Conservation (phyloP, 2,797 vertebrate genomes). For the Loris lydekkerianus region DNA sequence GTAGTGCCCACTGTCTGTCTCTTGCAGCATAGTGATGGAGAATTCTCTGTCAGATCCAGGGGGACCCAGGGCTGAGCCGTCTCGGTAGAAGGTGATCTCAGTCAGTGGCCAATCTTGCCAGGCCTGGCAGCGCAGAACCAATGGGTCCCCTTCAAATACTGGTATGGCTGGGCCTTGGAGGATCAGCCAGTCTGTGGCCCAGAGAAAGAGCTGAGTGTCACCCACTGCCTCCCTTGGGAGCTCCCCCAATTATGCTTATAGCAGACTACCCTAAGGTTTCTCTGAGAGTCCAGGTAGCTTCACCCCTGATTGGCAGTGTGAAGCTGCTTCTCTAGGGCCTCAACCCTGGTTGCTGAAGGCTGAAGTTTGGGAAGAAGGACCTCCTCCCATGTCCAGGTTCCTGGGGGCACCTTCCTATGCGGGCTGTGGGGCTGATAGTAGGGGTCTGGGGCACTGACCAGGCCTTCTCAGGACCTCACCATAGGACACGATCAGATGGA, state of each 20-base stretch:
- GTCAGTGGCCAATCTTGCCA: conserved; percentile 78
- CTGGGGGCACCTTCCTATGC: neutral
- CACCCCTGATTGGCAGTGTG: neutral
- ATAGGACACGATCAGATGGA: conserved; percentile 78
- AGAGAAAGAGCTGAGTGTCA: conserved; percentile 36
- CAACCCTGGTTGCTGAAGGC: neutral
- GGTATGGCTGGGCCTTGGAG: conserved; percentile 71
- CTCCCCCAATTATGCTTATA: neutral
- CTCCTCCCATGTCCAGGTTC: neutral
- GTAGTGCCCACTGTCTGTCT: conserved; percentile 68
- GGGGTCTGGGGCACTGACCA: neutral
- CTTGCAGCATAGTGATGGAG: neutral
- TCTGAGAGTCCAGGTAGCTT: neutral
- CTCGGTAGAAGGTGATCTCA: conserved; percentile 80
- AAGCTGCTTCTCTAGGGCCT: neutral
- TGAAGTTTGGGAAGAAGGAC: neutral
- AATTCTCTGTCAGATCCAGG: conserved; percentile 61
- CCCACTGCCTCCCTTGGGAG: no score
- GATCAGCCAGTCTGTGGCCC: conserved; percentile 80
- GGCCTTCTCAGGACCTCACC: conserved; percentile 65
- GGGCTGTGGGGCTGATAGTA: neutral
- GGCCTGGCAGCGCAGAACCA: conserved; percentile 79
- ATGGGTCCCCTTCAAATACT: conserved; percentile 81
- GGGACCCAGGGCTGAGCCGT: conserved; percentile 66
- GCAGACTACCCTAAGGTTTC: neutral